Conservation (phyloP, 2,888 invertebrate genomes). For the Drosophila pullipes region DNA sequence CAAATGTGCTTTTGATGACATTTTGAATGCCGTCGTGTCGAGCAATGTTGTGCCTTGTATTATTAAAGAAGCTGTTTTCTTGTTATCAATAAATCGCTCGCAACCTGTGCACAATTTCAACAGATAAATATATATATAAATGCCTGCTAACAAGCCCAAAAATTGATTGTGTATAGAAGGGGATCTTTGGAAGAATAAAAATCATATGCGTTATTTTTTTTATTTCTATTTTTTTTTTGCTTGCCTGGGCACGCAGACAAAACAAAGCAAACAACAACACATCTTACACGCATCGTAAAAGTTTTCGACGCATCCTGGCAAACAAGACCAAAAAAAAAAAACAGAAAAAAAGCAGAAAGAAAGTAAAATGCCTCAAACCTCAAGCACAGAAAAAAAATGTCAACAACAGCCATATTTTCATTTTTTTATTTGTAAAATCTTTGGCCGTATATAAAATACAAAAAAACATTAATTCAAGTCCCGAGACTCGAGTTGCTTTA, state of each 20-base stretch:
- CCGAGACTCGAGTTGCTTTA: constrained; percentile 61
- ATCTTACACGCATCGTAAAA: constrained; percentile 47
- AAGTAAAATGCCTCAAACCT: constrained; percentile 11
- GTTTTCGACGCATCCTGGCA: constrained; percentile 18
- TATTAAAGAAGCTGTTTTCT: constrained; percentile 17
- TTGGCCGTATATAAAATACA: constrained; percentile 27
- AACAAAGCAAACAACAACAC: constrained; percentile 26
- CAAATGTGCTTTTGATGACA: constrained; percentile 77
- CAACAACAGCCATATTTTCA: constrained; percentile 70
- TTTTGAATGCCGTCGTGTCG: constrained; percentile 48
- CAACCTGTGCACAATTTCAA: constrained; percentile 18
- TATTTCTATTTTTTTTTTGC: background rate
- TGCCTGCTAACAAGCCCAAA: constrained; percentile 18
- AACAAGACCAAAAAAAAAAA: background rate
- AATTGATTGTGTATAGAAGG: constrained; percentile 41
- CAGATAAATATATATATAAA: background rate
- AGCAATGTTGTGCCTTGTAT: background rate
- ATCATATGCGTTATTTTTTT: constrained; percentile 6
- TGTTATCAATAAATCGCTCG: constrained; percentile 21
- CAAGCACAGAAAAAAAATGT: constrained; percentile 59
- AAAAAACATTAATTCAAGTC: constrained; percentile 74
- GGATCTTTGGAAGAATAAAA: constrained; percentile 5
- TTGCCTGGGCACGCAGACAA: constrained; percentile 12
- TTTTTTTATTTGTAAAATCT: constrained; percentile 39
- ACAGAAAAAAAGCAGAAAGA: background rate